These are phyloP conservation scores for Eulemur rubriventer DNA, from an alignment of 2,797 vertebrate genomes.

Conservation along the genomic window DNA sequence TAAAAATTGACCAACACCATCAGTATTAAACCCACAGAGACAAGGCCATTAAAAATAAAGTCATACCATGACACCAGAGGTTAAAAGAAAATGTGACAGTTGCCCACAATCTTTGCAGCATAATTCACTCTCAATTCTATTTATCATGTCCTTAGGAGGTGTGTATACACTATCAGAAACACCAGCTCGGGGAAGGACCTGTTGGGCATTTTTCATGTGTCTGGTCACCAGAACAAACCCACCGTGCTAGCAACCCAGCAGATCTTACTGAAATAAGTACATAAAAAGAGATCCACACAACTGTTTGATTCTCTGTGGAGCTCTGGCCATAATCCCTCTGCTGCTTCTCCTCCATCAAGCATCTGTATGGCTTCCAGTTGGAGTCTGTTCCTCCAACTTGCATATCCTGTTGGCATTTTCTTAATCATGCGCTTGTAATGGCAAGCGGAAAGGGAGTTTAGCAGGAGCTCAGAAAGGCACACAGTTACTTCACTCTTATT, in stretches of 20 bases:
- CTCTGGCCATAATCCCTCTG: background rate
- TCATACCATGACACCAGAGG: background rate
- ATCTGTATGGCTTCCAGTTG: background rate
- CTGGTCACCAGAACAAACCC: background rate
- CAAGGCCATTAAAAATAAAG: slow-evolving; percentile 23
- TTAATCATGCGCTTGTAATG: background rate
- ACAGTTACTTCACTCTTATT: slow-evolving; percentile 71
- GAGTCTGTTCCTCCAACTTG: background rate
- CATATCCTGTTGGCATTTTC: slow-evolving; percentile 61
- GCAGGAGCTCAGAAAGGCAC: slow-evolving; percentile 56
- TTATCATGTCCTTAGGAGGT: background rate
- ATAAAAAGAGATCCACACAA: background rate
- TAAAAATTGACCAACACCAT: slow-evolving; percentile 68
- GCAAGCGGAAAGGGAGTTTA: slow-evolving; percentile 55
- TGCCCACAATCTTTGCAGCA: slow-evolving; percentile 19
- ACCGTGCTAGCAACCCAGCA: background rate
- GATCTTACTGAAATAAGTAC: background rate
- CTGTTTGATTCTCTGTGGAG: background rate
- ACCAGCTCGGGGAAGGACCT: background rate
- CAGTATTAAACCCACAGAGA: background rate
- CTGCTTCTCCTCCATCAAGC: background rate
- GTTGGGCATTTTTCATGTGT: background rate
- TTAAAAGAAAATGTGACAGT: slow-evolving; percentile 30
- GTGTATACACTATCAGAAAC: background rate
- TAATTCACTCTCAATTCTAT: slow-evolving; percentile 29